Conservation (phyloP, 2,113 vertebrate genomes). For the Notothenia coriiceps region DNA sequence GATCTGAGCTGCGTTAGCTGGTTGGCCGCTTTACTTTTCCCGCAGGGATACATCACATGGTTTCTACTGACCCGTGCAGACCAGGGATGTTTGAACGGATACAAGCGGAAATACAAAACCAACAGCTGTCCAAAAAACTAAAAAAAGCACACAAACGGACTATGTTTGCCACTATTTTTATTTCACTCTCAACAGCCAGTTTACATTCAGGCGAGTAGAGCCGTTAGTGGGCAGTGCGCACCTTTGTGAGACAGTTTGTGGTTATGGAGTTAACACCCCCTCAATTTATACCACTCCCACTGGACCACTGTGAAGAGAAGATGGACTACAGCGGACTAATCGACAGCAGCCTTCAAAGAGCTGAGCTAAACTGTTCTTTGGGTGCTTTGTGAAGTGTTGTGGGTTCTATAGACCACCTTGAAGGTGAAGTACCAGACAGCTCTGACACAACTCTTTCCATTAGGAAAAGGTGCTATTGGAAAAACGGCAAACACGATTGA, state of each 20-base stretch:
- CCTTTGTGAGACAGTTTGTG: not conserved
- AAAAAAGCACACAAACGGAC: slow-evolving; percentile 13
- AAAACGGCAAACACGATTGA: not conserved
- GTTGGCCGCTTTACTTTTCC: slow-evolving; percentile 21
- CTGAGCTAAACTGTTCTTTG: not conserved
- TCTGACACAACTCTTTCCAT: not conserved
- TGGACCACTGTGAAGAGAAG: not conserved
- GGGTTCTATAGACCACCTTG: not conserved
- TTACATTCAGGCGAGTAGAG: not conserved
- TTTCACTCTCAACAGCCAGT: slow-evolving; percentile 17
- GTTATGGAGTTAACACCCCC: not conserved
- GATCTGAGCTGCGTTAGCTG: slow-evolving; percentile 7
- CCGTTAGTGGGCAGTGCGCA: slow-evolving; percentile 2
- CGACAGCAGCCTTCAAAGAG: not conserved
- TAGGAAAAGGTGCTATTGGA: not conserved
- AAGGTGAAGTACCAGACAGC: not conserved
- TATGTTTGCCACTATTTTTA: slow-evolving; percentile 6
- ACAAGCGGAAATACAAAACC: slow-evolving; percentile 19
- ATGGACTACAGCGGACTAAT: not conserved
- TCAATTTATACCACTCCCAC: not conserved
- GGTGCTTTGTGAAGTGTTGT: not conserved
- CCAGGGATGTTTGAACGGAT: not conserved
- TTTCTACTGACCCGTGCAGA: not conserved
- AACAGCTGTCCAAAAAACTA: not conserved
- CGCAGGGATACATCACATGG: not conserved